phyloP scores from a whole-genome alignment of 1,140 invertebrate genomes.

The Arion vulgaris region DNA sequence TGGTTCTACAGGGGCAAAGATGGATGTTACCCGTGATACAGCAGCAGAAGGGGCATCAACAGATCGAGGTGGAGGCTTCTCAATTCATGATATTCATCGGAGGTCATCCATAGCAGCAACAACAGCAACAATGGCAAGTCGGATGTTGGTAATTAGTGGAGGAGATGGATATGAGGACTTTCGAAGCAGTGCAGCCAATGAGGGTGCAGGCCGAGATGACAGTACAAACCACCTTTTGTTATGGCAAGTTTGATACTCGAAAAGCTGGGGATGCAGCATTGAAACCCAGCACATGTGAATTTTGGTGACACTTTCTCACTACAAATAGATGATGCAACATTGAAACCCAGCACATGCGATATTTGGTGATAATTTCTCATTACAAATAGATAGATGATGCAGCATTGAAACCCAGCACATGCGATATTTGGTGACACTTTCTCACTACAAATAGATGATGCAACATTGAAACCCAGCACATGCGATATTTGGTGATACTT shows the following conservation, averaged over 20 bases:
- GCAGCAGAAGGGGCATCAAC: conserved; percentile 12
- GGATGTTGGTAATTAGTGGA: conserved; percentile 88
- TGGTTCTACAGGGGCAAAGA: conserved; percentile 38
- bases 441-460: no score
- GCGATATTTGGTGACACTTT: no score
- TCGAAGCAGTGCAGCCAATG: conserved; percentile 71
- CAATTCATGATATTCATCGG: conserved; percentile 59
- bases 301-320: no score
- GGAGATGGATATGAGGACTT: conserved; percentile 97
- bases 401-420: no score
- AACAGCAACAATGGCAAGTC: conserved; percentile 70
- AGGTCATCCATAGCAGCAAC: conserved; percentile 71
- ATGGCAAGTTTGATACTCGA: conserved; percentile 81
- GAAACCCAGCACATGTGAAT: no score
- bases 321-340: no score
- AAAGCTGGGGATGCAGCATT: no score
- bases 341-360: no score
- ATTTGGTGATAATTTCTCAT: no score
- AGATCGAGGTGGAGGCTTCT: conserved; percentile 35
- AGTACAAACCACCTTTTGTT: conserved; percentile 95
- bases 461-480: no score
- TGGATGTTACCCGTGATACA: conserved; percentile 25
- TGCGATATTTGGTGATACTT: no score
- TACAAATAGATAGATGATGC: no score
- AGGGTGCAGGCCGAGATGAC: conserved; percentile 92